Conservation (phyloP, 53 echinoderm and acorn worm species). For the Patiria pectinifera region DNA sequence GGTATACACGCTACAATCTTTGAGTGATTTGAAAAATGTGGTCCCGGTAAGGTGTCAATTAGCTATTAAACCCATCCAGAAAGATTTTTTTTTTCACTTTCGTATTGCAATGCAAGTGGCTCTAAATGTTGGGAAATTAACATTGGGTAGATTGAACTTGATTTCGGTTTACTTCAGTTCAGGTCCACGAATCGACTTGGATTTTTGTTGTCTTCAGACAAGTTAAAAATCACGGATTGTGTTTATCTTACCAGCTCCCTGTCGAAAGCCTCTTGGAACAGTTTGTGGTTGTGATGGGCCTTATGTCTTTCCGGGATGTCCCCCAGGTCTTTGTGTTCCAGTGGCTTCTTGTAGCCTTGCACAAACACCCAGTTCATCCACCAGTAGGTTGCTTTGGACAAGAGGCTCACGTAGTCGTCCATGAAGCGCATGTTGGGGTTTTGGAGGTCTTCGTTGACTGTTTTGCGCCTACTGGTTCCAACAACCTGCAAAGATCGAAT, state of each 20-base stretch:
- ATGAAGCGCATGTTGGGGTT: constrained; percentile 52
- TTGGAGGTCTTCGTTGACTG: neutral
- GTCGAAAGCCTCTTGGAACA: constrained; percentile 63
- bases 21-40: no score
- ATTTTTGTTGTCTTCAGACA: neutral
- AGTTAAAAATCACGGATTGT: neutral
- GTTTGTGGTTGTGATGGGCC: constrained; percentile 44
- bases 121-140: no score
- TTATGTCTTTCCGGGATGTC: constrained; percentile 58
- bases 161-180: no score
- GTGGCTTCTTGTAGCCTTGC: constrained; percentile 67
- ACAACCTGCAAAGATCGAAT: neutral
- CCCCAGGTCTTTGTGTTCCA: constrained; percentile 65
- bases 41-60: no score
- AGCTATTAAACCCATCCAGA: no score
- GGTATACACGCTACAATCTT: no score
- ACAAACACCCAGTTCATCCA: constrained; percentile 82
- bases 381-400: constrained; percentile 61
- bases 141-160: no score
- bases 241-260: constrained; percentile 51
- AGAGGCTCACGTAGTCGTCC: constrained; percentile 48
- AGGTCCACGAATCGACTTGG: no score
- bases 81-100: no score
- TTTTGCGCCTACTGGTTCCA: neutral
- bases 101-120: no score